Percentiles rank a stretch among this genome's conserved stretches.
phyloP scores from a whole-genome alignment of 1,140 invertebrate species.

The Sarcophaga bullata region DNA sequence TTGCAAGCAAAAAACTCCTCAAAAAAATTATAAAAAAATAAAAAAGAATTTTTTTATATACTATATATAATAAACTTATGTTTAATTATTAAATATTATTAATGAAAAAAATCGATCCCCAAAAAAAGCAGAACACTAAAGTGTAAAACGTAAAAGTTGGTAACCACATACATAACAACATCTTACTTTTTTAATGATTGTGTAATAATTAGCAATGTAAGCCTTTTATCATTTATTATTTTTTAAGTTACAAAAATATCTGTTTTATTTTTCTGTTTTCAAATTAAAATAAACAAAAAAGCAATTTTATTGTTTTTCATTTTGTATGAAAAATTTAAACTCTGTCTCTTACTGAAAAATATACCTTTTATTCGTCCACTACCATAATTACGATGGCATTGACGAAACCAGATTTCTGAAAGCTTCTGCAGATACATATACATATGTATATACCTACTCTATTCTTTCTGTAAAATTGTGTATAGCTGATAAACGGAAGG shows the following conservation, averaged over 20 bases:
- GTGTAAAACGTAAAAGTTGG: conserved; percentile 31
- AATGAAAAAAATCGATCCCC: conserved; percentile 30
- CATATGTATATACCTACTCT: too few relatives aligned
- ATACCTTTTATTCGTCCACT: not conserved
- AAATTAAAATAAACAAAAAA: conserved; percentile 37
- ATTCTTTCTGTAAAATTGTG: too few relatives aligned
- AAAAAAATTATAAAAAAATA: conserved; percentile 42
- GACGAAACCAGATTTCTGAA: too few relatives aligned
- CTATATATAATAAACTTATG: conserved; percentile 34
- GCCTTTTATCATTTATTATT: conserved; percentile 14
- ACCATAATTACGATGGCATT: too few relatives aligned
- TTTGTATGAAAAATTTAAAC: conserved; percentile 24
- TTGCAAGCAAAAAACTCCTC: conserved; percentile 38
- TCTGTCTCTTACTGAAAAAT: not conserved
- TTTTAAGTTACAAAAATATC: conserved; percentile 33
- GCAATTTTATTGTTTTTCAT: conserved; percentile 24
- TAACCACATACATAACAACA: conserved; percentile 6
- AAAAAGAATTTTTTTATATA: conserved; percentile 34
- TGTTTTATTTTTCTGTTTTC: conserved; percentile 37
- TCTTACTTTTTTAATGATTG: conserved; percentile 9
- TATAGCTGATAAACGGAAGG: too few relatives aligned
- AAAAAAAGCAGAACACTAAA: conserved; percentile 16
- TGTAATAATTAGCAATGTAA: conserved; percentile 35
- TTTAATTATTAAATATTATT: conserved; percentile 27
- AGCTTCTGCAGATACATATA: too few relatives aligned